These are phyloP conservation scores for Cataglyphis livida DNA, from an alignment of 2,888 invertebrate species.

Conservation along the genomic window DNA sequence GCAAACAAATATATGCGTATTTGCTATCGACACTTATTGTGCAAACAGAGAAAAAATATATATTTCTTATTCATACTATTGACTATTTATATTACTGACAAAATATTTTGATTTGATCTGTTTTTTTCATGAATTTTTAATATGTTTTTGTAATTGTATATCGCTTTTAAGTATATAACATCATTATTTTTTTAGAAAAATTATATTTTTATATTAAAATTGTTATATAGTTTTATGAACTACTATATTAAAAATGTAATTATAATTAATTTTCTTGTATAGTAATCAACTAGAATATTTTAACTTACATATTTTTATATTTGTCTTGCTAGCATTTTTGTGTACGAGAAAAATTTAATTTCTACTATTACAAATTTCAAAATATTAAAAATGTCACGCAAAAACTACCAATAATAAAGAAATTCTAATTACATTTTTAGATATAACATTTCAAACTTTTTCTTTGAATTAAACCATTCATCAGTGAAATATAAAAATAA, in stretches of 20 bases:
- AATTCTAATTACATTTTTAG: slow-evolving; percentile 6
- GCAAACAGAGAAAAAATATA: background rate
- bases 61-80: background rate
- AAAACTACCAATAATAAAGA: background rate
- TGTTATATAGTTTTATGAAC: background rate
- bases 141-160: background rate
- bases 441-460: background rate
- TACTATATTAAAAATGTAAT: background rate
- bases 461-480: background rate
- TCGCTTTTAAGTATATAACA: background rate
- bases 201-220: background rate
- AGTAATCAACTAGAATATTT: background rate
- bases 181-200: background rate
- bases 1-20: background rate
- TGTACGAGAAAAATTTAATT: background rate
- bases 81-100: background rate
- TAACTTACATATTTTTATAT: background rate
- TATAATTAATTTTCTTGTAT: background rate
- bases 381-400: background rate
- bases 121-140: background rate
- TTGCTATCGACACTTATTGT: background rate
- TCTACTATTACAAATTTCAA: background rate
- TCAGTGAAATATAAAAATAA: background rate
- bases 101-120: background rate
- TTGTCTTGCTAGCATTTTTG: background rate